Evolutionary conservation across 2,113 vertebrate species (phyloP), one percentile per base, ranked within the genome.

Genomic region (Polypterus bichir): DNA sequence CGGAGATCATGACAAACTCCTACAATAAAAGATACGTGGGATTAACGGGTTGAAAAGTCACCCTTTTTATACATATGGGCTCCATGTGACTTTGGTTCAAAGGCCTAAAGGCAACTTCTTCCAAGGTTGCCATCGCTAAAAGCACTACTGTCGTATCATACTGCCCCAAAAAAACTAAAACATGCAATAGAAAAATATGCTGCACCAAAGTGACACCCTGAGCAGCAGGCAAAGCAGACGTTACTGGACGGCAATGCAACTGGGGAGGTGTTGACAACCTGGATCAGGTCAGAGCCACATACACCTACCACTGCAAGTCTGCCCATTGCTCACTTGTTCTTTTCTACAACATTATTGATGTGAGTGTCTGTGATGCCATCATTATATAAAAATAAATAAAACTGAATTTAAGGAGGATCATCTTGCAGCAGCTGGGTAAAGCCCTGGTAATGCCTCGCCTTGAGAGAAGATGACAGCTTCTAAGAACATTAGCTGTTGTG

Each of bases 311-410:
- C 61, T 11, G 54, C 65, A 66, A 63, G 68, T 61, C 65, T 59
- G 59, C 59, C 44, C 58, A 44, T 46, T 66, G 58, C 64, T 61
- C 64, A 46, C 49, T 64, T 60, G 65, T 67, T 6, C 57, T 67
- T 46, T 70, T 64, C 53, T 64, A 63, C 62, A 61, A 69, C 64
- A 66, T 69, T 57, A 62, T 60, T 54, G 59, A 67, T 60, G 54
- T 65, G 49, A 62, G 62, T 2, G 27, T 48, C 48, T 65, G 61
- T 64, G 62, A 65, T 63, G 55, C 44, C n/a, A 67, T 65, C 65
- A 59, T 69, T 27, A 59, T 66, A 51, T 55, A 64, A 59, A 56
- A n/a, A 6, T 52, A 62, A 61, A 62, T 61, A 6, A 66, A 64
- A 66, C 59, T 60, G 54, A 61, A 59, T 63, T 54, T 9, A 57